A percentile compares a stretch with the other conserved stretches of the same genome.
These are phyloP conservation scores for Galerucella nymphaeae DNA, from an alignment of 2,888 invertebrate genomes.

Conservation along the genomic window DNA sequence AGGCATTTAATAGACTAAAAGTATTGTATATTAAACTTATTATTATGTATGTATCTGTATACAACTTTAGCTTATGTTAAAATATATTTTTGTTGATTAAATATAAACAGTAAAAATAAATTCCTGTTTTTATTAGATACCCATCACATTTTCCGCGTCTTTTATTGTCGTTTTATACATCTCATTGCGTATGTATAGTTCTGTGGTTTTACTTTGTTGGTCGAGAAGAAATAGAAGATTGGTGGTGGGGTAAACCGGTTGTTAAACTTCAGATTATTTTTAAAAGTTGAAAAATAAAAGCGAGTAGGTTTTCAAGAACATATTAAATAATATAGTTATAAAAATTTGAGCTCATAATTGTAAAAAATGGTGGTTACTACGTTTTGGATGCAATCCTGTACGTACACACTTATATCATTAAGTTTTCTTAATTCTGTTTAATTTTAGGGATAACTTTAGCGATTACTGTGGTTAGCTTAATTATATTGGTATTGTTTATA, in stretches of 20 bases:
- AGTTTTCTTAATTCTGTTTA: neutral
- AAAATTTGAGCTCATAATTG: neutral
- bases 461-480: conserved; percentile 26
- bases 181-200: neutral
- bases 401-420: conserved; percentile 13
- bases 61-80: conserved; percentile 14
- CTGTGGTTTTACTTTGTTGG: neutral
- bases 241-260: neutral
- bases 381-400: conserved; percentile 37
- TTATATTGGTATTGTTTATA: conserved; percentile 32
- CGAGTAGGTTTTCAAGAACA: neutral
- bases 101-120: neutral
- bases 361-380: conserved; percentile 30
- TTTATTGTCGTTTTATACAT: no score
- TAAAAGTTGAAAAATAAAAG: conserved; percentile 13
- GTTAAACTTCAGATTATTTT: conserved; percentile 9
- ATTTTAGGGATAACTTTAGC: conserved; percentile 38
- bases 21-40: conserved; percentile 15
- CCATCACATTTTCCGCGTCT: neutral
- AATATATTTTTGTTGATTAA: conserved; percentile 12
- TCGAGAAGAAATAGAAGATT: neutral
- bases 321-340: neutral
- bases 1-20: conserved; percentile 15
- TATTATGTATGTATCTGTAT: conserved; percentile 13
- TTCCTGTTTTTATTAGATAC: neutral